These are phyloP conservation scores for Lordiphosa andalusiaca DNA, from an alignment of 2,888 invertebrate genomes.

Conservation along the genomic window DNA sequence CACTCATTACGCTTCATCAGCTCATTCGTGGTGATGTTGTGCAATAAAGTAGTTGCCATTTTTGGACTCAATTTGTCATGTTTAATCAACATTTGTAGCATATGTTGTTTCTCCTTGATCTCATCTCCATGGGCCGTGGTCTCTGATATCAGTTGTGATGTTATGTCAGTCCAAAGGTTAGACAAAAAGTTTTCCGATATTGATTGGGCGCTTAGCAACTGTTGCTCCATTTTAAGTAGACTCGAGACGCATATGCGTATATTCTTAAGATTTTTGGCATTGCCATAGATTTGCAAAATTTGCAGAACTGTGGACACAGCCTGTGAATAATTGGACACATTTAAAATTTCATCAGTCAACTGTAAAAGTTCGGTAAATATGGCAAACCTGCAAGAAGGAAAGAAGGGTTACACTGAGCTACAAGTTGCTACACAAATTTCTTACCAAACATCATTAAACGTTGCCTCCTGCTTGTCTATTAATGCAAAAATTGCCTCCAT, in stretches of 20 bases:
- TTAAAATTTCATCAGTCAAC: constrained; percentile 56
- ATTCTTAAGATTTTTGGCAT: constrained; percentile 55
- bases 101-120: constrained; percentile 71
- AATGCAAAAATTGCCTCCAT: constrained; percentile 59
- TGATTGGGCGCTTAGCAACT: constrained; percentile 28
- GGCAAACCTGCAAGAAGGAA: constrained; percentile 59
- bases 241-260: constrained; percentile 55
- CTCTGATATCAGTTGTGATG: constrained; percentile 64
- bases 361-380: constrained; percentile 69
- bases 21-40: constrained; percentile 62
- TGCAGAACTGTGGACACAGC: constrained; percentile 45
- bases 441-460: constrained; percentile 74
- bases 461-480: constrained; percentile 44
- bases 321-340: constrained; percentile 63
- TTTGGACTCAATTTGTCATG: constrained; percentile 55
- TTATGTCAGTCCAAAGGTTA: constrained; percentile 60
- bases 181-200: constrained; percentile 33
- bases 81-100: constrained; percentile 64
- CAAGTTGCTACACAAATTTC: not conserved
- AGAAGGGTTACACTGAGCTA: not conserved
- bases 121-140: constrained; percentile 53
- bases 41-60: constrained; percentile 55
- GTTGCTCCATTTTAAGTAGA: constrained; percentile 57
- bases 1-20: constrained; percentile 74
- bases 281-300: constrained; percentile 58